Base-by-base conservation (phyloP, 2,888 invertebrate species). In the Agrochola lychnidis region DNA sequence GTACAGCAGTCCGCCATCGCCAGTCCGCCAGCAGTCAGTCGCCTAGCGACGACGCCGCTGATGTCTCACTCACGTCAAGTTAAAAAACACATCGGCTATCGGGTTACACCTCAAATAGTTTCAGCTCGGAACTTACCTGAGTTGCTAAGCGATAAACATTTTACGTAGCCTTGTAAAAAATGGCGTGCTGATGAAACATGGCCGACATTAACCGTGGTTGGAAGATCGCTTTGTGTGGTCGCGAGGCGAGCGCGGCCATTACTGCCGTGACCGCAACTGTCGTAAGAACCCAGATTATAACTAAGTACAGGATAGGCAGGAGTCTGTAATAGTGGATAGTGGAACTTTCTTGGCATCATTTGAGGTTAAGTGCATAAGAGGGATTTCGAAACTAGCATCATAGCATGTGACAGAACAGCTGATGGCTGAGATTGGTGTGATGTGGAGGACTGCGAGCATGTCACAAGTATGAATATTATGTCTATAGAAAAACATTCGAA, bases 201-300 rank as follows among this genome's bases (percentile, higher is more conserved):
- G 40, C 45, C 62, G 68, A 56, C 67, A 40, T 64, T 63, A 45
- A 25, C 45, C 42, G 53, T 36, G 69, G 36, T 64, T 22, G 16
- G 79, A 16, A 64, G 68, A 73, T 51, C 80, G 66, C 70, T 62
- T 59, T 79, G 81, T 82, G 81, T 80, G 81, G 81, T 84, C 84
- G 74, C 42, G 63, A 22, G 69, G 12, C 70, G 51, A 59, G 40
- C n/a, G 61, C 62, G 30, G 74, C 61, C 78, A 76, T 81, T 59
- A 56, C 57, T 53, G 70, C 22, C 19, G 56, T 4, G 7, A 81
- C 80, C 80, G 70, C 80, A 70, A 76, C n/a, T 63, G 53, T 57
- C 45, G 79, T 25, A 67, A 62, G 14, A 22, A 48, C 71, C n/a
- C 42, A 57, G 19, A 40, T 42, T 36, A 36, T 78, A 22, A 59